Base-by-base conservation (phyloP, 2,113 vertebrate species). In the Dipodomys ordii region DNA sequence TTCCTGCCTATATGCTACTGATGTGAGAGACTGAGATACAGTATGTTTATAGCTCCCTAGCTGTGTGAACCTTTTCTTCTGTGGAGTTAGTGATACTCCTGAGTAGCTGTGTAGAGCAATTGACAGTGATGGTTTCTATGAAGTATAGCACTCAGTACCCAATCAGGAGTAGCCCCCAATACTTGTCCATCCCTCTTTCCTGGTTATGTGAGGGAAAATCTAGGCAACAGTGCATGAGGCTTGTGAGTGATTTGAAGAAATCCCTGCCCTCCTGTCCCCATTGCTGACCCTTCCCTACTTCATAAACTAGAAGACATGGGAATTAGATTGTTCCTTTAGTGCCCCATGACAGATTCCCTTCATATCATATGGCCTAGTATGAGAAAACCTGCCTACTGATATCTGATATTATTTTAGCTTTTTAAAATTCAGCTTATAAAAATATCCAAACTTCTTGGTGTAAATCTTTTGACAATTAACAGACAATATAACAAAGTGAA, bases 401-500 rank as follows among this genome's bases (percentile, higher is more conserved):
- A n/a, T n/a, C 85, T 90, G 88, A 92, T 74, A 88, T 95, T 95
- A 93, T 86, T 67, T 96, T 83, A 62, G 76, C 25, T 62, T 85
- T 84, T 67, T 44, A 32, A 57, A 68, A 94, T 64, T 32, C 25
- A 9, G 62, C 68, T 80, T 69, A 39, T 23, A n/a, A 44, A 65
- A 62, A 90, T 6, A 60, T 16, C 32, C 35, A 85, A 57, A 72
- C 27, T 16, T 16, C 53, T 15, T 57, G 53, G 53, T 57, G 53
- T 13, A 18, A 57, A 16, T 13, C 53, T 4, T 57, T 57, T 57
- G 53, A 57, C 53, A 57, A 57, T 57, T 57, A 57, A 18, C 53
- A 57, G 53, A 57, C 53, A 57, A 16, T 13, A 15, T 57, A 13
- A 57, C 15, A 57, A 57, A 57, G 3, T 57, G 53, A 57, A 57